Conservation (phyloP, 2,113 vertebrate species). For the Bungarus multicinctus region DNA sequence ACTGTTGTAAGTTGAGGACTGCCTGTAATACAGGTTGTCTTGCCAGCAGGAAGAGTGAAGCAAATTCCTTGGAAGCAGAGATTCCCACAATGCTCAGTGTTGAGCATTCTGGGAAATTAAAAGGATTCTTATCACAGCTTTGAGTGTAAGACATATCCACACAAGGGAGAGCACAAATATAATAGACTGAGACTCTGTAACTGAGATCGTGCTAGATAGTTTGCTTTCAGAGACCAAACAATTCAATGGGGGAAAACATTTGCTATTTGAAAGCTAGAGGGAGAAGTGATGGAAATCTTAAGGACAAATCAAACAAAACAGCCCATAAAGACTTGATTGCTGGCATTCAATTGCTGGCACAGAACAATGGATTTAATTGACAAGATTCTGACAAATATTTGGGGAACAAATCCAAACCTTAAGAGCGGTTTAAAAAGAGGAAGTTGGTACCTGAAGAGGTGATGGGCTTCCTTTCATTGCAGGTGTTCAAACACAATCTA, state of each 20-base stretch:
- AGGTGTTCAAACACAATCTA: neutral
- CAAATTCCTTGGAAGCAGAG: no score
- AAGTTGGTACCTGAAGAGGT: neutral
- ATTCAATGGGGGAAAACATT: neutral
- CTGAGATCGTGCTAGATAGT: neutral
- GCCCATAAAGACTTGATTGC: neutral
- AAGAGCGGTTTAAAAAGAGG: neutral
- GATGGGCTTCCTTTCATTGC: neutral
- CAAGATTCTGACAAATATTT: neutral
- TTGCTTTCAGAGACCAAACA: neutral
- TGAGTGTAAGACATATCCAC: neutral
- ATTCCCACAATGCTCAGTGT: neutral
- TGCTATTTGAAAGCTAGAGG: neutral
- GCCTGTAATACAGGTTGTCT: neutral
- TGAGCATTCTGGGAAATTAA: neutral
- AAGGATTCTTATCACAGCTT: neutral
- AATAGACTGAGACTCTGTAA: neutral
- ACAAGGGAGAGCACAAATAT: neutral
- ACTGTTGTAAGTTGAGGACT: no score
- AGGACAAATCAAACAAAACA: neutral
- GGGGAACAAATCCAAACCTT: neutral
- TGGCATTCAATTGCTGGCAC: neutral
- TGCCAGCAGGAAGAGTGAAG: neutral
- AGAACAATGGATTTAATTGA: neutral
- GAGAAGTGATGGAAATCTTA: neutral